Evolutionary conservation across 1,140 invertebrate genomes (phyloP).

Genomic region (Elysia chlorotica): DNA sequence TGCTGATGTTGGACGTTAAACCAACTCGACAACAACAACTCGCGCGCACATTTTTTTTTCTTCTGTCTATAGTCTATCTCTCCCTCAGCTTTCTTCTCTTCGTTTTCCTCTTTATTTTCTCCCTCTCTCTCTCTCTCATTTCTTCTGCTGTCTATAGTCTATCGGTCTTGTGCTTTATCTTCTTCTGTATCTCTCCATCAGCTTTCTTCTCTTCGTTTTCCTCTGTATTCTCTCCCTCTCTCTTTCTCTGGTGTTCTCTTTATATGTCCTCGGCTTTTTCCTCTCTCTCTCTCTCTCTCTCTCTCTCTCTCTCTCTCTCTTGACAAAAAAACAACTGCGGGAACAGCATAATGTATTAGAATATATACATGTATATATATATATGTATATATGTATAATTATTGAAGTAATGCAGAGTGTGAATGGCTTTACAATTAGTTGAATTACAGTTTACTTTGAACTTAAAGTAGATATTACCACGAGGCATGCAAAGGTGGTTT

Average conservation of each 20-base stretch:
- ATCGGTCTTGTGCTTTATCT: background rate
- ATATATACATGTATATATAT: too few species aligned
- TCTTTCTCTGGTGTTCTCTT: background rate
- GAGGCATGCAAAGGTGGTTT: background rate
- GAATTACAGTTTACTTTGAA: background rate
- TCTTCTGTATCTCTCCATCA: background rate
- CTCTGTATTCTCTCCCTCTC: background rate
- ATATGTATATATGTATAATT: background rate
- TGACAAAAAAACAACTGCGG: too few species aligned
- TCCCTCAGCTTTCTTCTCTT: background rate
- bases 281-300: background rate
- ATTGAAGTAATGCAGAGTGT: background rate
- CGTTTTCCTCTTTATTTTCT: background rate
- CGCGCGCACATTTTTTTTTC: too few species aligned
- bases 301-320: background rate
- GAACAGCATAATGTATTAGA: too few species aligned
- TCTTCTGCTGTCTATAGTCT: background rate
- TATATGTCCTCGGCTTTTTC: background rate
- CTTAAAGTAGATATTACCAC: background rate
- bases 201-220: conserved; percentile 2
- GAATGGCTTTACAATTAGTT: background rate
- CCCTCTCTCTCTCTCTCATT: background rate
- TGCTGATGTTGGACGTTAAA: too few species aligned
- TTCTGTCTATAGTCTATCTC: too few species aligned
- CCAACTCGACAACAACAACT: too few species aligned